Percentiles rank a stretch among this genome's conserved stretches.
Evolutionary conservation across 2,113 vertebrate genomes (phyloP).

Genomic region (Lepus americanus): DNA sequence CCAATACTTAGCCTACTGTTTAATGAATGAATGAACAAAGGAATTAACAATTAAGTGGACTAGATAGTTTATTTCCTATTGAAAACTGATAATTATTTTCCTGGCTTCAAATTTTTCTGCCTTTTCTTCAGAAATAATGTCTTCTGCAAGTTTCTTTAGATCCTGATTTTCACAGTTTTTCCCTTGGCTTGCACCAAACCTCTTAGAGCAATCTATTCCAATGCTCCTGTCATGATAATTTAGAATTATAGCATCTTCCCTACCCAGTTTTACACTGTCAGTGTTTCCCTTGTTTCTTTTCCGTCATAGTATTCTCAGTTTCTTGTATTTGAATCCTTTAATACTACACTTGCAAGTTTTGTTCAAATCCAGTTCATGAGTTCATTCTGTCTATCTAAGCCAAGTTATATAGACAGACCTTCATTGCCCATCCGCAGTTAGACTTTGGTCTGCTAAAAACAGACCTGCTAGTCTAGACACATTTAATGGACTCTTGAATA

Average conservation of each 20-base stretch:
- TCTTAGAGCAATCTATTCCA: background rate
- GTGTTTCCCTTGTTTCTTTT: background rate
- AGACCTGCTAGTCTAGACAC: background rate
- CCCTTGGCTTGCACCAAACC: background rate
- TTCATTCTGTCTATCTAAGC: background rate
- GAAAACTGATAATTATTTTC: background rate
- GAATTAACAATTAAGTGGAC: background rate
- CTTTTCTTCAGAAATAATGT: conserved; percentile 10
- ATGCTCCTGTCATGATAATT: background rate
- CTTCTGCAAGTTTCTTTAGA: background rate
- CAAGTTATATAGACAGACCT: background rate
- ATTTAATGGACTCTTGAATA: background rate
- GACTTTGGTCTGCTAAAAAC: background rate
- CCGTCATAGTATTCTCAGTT: background rate
- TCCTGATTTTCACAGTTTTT: background rate
- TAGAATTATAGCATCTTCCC: background rate
- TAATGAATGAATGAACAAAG: background rate
- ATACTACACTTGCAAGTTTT: background rate
- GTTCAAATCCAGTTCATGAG: background rate
- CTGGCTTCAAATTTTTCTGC: background rate
- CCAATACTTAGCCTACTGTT: background rate
- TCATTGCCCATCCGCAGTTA: background rate
- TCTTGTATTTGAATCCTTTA: background rate
- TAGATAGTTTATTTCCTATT: background rate
- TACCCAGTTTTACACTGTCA: background rate